Conservation (phyloP, 2,888 invertebrate genomes). For the Caenorhabditis sinica region DNA sequence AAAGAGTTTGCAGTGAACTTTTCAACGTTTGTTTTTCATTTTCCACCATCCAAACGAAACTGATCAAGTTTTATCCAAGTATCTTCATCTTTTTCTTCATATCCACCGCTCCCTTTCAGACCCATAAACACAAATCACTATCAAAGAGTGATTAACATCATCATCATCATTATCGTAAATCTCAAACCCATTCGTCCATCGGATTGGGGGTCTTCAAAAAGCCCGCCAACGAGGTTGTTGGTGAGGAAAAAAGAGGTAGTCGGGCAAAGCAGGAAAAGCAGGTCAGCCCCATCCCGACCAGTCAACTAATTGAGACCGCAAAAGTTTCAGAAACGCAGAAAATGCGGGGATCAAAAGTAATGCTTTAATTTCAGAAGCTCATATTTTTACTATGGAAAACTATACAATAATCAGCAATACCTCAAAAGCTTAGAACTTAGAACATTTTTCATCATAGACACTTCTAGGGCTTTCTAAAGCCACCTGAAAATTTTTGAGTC, state of each 20-base stretch:
- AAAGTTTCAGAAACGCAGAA: not conserved
- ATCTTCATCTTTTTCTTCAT: not conserved
- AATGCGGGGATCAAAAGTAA: too few relatives aligned
- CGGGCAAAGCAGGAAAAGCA: conserved; percentile 19
- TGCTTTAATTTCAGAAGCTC: too few relatives aligned
- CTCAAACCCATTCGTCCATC: conserved; percentile 11
- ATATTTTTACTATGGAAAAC: too few relatives aligned
- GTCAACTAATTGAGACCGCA: not conserved
- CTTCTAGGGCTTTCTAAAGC: too few relatives aligned
- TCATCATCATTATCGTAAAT: conserved; percentile 38
- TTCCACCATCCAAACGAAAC: too few relatives aligned
- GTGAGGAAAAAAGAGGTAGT: conserved; percentile 26
- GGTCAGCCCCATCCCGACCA: conserved; percentile 1
- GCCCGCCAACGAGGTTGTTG: conserved; percentile 57
- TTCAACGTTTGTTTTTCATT: not conserved
- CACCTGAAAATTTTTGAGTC: too few relatives aligned
- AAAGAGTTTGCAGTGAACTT: too few relatives aligned
- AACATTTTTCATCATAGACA: too few relatives aligned
- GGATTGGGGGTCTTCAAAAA: conserved; percentile 44
- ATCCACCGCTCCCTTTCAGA: not conserved
- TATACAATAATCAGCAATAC: too few relatives aligned
- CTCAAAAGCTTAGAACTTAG: too few relatives aligned
- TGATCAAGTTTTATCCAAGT: too few relatives aligned
- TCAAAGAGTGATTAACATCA: conserved; percentile 61
- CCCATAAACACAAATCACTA: conserved; percentile 36